Percentiles rank a stretch among this genome's conserved stretches.
phyloP scores from a whole-genome alignment of 2,888 invertebrate genomes.

The Phytoseiulus persimilis region DNA sequence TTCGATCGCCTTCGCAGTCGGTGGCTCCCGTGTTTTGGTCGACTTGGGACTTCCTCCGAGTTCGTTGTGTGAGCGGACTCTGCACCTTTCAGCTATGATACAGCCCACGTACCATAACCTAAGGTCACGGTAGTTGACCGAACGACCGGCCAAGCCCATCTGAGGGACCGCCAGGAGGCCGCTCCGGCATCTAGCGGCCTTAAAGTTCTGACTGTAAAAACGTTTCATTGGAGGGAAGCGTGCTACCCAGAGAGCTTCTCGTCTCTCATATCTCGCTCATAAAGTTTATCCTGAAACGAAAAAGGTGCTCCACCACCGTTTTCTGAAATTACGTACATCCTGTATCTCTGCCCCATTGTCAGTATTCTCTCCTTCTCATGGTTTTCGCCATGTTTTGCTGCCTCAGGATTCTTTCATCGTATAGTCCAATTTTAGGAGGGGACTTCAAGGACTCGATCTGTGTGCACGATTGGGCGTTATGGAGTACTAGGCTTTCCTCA shows the following conservation, averaged over 20 bases:
- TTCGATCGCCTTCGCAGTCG: neutral
- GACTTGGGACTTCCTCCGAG: neutral
- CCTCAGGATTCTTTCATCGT: neutral
- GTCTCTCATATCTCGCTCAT: conserved; percentile 38
- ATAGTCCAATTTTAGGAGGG: neutral
- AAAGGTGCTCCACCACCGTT: neutral
- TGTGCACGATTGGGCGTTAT: no score
- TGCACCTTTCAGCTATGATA: neutral
- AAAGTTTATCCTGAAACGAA: conserved; percentile 28
- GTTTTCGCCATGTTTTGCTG: neutral
- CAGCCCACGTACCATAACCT: neutral
- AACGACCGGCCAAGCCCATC: neutral
- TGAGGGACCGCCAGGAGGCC: neutral
- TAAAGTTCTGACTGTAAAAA: conserved; percentile 5
- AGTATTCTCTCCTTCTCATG: neutral
- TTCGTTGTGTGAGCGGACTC: neutral
- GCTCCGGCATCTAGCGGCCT: neutral
- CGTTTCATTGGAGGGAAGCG: neutral
- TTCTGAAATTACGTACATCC: neutral
- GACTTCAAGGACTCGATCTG: neutral
- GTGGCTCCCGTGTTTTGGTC: neutral
- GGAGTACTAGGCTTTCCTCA: no score
- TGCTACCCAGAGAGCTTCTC: neutral
- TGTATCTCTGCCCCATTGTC: neutral
- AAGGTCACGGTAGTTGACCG: neutral